Base-by-base conservation (phyloP, 1,140 invertebrate genomes). In the Drosophila fuyamai region DNA sequence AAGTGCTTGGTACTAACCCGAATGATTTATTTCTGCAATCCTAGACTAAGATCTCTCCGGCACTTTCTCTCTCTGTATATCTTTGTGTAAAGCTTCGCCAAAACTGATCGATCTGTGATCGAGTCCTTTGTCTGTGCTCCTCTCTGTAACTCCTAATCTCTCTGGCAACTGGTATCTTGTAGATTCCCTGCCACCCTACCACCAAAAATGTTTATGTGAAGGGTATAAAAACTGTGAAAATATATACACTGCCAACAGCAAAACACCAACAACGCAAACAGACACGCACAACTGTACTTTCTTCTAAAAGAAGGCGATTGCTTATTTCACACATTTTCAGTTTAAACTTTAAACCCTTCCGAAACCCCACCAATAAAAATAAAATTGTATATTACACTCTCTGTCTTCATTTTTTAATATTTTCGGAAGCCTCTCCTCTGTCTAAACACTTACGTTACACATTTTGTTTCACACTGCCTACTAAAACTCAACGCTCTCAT, bases 161-260 rank as follows among this genome's bases (percentile, higher is more conserved):
- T 55, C 67, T 36, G 50, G 43, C 50, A 29, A 43, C 32, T 41
- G 29, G 46, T 56, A 36, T 57, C 35, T 51, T 44, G 53, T 63
- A 55, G 56, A 73, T 29, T 23, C 32, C 36, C n/a, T 10, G 55
- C 29, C 40, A 27, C 57, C 53, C 29, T 35, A 27, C 57, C 53
- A 29, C 41, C 32, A 29, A 47, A 67, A 55, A 54, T 40, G 43
- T 40, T 68, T 74, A 60, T 85, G 75, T 82, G 83, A 86, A 86
- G 83, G 83, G 83, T 86, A 86, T 86, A 86, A 86, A 83, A 86
- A 86, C 83, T 86, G 51, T 83, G 55, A 76, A 79, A 72, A 76
- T 56, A 32, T 67, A 61, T 47, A 43, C 29, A 68, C 63, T 59
- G 67, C 44, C 36, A 27, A 76, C 58, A 62, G 32, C 29, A 38